phyloP scores from a whole-genome alignment of 30 jellyfish, hydroid and myxozoan species.

The Turritopsis rubra region DNA sequence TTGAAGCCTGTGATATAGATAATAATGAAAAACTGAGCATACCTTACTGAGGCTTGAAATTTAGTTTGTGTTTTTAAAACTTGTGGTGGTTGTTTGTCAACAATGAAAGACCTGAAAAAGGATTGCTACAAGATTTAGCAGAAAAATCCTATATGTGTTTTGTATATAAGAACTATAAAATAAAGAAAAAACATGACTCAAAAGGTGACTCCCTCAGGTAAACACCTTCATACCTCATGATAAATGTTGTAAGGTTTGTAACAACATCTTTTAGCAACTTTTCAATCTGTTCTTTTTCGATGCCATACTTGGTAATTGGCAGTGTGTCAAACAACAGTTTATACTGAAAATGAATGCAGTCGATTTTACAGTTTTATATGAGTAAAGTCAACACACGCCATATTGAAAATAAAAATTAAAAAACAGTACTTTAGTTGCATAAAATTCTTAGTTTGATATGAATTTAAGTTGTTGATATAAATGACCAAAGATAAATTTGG shows the following conservation, averaged over 20 bases:
- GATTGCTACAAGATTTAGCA: too few species aligned
- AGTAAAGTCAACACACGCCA: too few species aligned
- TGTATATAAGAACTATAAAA: too few species aligned
- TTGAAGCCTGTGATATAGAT: neutral
- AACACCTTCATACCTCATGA: constrained; percentile 37
- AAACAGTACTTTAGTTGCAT: too few species aligned
- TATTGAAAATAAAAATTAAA: too few species aligned
- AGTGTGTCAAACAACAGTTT: constrained; percentile 65
- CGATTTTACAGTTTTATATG: too few species aligned
- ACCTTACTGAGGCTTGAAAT: constrained; percentile 93
- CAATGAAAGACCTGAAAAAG: constrained; percentile 68
- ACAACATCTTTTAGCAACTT: constrained; percentile 41
- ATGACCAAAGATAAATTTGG: neutral
- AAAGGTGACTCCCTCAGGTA: neutral
- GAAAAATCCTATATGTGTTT: too few species aligned
- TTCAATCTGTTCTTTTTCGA: constrained; percentile 56
- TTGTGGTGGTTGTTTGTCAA: constrained; percentile 92
- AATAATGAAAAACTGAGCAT: constrained; percentile 12
- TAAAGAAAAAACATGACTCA: too few species aligned
- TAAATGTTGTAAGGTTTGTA: constrained; percentile 44
- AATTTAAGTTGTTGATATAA: too few species aligned
- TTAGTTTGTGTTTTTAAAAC: constrained; percentile 85
- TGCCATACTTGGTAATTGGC: constrained; percentile 60
- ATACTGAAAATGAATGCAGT: constrained; percentile 26
- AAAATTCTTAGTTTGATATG: too few species aligned